Evolutionary conservation across 2,888 invertebrate genomes (phyloP).

Genomic region (Drosophila borealis): DNA sequence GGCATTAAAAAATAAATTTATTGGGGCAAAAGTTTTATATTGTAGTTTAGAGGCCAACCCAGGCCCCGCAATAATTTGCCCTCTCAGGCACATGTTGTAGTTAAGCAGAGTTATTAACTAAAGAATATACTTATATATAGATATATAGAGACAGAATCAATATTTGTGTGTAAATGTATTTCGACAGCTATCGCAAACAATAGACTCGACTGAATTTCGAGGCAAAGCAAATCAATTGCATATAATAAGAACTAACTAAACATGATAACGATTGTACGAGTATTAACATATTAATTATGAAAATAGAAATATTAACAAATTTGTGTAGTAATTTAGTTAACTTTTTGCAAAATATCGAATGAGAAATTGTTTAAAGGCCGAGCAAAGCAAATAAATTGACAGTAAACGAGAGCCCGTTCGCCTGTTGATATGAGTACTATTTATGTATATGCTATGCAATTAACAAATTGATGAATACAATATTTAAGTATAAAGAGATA

Average conservation of each 20-base stretch:
- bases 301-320: constrained; percentile 50
- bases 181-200: constrained; percentile 25
- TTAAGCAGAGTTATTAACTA: constrained; percentile 63
- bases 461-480: constrained; percentile 74
- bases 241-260: constrained; percentile 9
- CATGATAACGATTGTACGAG: constrained; percentile 14
- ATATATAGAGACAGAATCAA: constrained; percentile 26
- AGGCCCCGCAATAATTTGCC: constrained; percentile 16
- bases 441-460: constrained; percentile 66
- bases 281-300: constrained; percentile 50
- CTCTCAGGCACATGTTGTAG: constrained; percentile 57
- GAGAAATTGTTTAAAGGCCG: constrained; percentile 33
- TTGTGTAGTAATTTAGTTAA: constrained; percentile 77
- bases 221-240: constrained; percentile 28
- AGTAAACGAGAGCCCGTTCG: constrained; percentile 13
- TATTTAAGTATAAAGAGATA: constrained; percentile 41
- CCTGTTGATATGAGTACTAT: constrained; percentile 34
- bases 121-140: constrained; percentile 39
- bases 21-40: constrained; percentile 7
- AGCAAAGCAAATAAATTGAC: constrained; percentile 19
- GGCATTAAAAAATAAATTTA: background rate
- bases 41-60: constrained; percentile 15
- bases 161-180: constrained; percentile 18
- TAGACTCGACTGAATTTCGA: constrained; percentile 40
- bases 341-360: constrained; percentile 56